Base-by-base conservation (phyloP, 2,113 vertebrate species). In the Eulemur rufifrons region DNA sequence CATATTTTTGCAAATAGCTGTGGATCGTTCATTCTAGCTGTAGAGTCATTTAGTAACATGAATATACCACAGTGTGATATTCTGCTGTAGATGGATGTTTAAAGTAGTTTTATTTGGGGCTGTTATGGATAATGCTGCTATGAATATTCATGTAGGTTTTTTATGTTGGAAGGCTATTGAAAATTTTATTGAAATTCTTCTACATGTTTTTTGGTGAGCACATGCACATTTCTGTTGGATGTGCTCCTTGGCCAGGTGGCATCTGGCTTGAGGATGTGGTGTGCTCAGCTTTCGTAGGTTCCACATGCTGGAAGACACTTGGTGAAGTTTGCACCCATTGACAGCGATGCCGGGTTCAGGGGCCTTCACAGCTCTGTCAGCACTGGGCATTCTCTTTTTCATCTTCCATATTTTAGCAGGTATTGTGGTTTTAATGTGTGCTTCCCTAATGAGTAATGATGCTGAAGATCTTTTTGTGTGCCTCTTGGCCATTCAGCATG, bases 231-330 rank as follows among this genome's bases (percentile, higher is more conserved):
- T 73, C 59, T 88, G 20, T 29, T 34, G 63, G 23, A 21, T n/a
- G 20, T 52, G 20, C 81, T 21, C 2, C n/a, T 8, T 10, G 74
- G 8, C 45, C 52, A 39, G 21, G 3, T 4, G 23, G n/a, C 12
- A 0, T 6, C 54, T 2, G 68, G 39, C n/a, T 81, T 39, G 27
- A 15, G 6, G 29, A 7, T 42, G 50, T 32, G 25, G 0, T 4
- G 0, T 27, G 6, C 86, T 73, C 42, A 3, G 15, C 71, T 25
- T 47, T 32, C 0, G 0, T 8, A 10, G 47, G 21, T 39, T 14
- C 42, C n/a, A 0, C 42, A 0, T 45, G 74, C 23, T 17, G 80
- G 61, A 50, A 59, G 20, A n/a, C 0, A 0, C 68, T 37, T 21
- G 29, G 61, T n/a, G 3, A 21, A 4, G 29, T 64, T 85, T 42